A percentile compares a stretch with the other conserved stretches of the same genome.
Conservation (phyloP, 2,888 invertebrate species). For the Zeuzera pyrina region DNA sequence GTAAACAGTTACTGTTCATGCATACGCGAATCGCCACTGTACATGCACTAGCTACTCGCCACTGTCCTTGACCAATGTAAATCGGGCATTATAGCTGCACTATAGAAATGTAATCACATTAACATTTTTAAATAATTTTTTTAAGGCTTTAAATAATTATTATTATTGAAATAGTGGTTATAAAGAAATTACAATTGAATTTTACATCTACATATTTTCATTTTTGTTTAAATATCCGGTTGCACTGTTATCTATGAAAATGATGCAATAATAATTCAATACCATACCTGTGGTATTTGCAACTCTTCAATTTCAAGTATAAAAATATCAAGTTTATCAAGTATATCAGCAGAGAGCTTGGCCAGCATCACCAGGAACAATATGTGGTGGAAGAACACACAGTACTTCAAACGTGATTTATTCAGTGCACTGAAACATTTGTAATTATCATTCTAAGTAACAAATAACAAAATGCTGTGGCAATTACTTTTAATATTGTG, state of each 20-base stretch:
- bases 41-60: too few relatives aligned
- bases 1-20: too few relatives aligned
- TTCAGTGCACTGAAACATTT: conserved; percentile 85
- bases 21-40: too few relatives aligned
- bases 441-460: neutral
- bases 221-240: neutral
- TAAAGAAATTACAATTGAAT: neutral
- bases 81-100: too few relatives aligned
- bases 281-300: conserved; percentile 83
- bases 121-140: too few relatives aligned
- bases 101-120: too few relatives aligned
- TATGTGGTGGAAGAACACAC: conserved; percentile 93
- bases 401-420: conserved; percentile 95
- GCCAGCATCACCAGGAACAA: conserved; percentile 92
- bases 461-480: too few relatives aligned
- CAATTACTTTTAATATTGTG: too few relatives aligned
- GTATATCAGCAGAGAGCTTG: conserved; percentile 91
- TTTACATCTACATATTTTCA: neutral
- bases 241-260: neutral
- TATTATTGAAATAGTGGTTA: neutral
- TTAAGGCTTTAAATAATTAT: too few relatives aligned
- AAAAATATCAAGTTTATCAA: conserved; percentile 94
- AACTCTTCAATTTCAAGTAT: conserved; percentile 94
- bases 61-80: too few relatives aligned
- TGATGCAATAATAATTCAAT: neutral